A percentile compares a stretch with the other conserved stretches of the same genome.
Evolutionary conservation across 2,113 vertebrate genomes (phyloP).

Genomic region (Polyodon spathula): DNA sequence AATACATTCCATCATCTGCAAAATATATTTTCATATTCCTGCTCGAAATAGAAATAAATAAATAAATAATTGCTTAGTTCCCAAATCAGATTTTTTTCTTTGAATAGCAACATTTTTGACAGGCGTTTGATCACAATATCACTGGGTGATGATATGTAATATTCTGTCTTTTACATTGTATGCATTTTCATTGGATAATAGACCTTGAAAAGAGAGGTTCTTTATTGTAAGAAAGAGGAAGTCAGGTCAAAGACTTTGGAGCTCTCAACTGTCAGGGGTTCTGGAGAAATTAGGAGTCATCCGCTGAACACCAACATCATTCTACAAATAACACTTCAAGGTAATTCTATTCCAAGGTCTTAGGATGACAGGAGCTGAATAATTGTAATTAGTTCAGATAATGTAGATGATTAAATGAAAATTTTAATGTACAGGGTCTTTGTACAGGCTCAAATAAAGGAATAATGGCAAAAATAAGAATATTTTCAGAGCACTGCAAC

Average conservation of each 20-base stretch:
- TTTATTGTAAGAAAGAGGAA: conserved; percentile 46
- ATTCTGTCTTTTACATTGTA: conserved; percentile 24
- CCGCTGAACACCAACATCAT: conserved; percentile 39
- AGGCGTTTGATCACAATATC: neutral
- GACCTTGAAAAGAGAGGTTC: conserved; percentile 32
- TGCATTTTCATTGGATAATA: conserved; percentile 31
- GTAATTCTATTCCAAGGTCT: conserved; percentile 28
- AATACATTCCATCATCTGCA: too few relatives aligned
- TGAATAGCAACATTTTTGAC: too few relatives aligned
- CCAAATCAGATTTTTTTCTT: too few relatives aligned
- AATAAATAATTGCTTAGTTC: neutral
- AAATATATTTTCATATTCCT: too few relatives aligned
- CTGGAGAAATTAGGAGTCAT: conserved; percentile 32
- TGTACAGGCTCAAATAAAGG: neutral
- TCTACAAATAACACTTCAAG: conserved; percentile 32
- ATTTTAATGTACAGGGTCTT: neutral
- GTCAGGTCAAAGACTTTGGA: conserved; percentile 44
- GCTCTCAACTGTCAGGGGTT: conserved; percentile 23
- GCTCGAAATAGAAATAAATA: too few relatives aligned
- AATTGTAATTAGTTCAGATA: conserved; percentile 30
- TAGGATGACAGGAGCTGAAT: conserved; percentile 22
- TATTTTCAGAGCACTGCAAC: neutral
- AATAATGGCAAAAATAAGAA: neutral
- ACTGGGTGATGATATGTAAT: neutral
- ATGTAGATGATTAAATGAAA: conserved; percentile 29